These are phyloP conservation scores for Glyptemys insculpta DNA, from an alignment of 2,797 vertebrate genomes.

Conservation along the genomic window DNA sequence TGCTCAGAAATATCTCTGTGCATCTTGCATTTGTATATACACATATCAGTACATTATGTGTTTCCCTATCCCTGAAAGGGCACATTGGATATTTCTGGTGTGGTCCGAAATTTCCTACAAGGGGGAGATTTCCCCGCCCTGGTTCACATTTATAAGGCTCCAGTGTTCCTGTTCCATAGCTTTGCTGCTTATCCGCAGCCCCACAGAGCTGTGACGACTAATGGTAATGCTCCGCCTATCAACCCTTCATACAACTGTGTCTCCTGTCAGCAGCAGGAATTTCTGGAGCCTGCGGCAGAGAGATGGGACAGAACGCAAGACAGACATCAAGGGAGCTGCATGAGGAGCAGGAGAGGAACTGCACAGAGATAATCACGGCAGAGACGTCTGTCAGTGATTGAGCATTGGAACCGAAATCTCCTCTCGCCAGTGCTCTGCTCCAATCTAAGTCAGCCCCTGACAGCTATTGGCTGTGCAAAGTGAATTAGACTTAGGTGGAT, in stretches of 20 bases:
- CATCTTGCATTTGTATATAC: not conserved
- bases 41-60: not conserved
- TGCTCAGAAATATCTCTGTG: not conserved
- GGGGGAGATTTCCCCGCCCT: not conserved
- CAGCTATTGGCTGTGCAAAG: too few species aligned
- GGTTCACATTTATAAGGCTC: not conserved
- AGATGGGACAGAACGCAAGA: not conserved
- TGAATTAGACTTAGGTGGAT: not conserved
- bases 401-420: not conserved
- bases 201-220: too few species aligned
- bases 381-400: not conserved
- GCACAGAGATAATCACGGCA: not conserved
- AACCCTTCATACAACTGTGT: not conserved
- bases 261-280: not conserved
- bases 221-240: not conserved
- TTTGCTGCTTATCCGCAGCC: not conserved
- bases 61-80: not conserved
- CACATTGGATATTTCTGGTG: not conserved
- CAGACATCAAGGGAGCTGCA: not conserved
- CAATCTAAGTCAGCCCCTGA: not conserved
- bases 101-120: not conserved
- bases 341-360: too few species aligned
- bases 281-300: not conserved
- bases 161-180: not conserved
- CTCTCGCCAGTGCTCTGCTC: not conserved